Base-by-base conservation (phyloP, 1,140 invertebrate genomes). In the Drosophila nannoptera region DNA sequence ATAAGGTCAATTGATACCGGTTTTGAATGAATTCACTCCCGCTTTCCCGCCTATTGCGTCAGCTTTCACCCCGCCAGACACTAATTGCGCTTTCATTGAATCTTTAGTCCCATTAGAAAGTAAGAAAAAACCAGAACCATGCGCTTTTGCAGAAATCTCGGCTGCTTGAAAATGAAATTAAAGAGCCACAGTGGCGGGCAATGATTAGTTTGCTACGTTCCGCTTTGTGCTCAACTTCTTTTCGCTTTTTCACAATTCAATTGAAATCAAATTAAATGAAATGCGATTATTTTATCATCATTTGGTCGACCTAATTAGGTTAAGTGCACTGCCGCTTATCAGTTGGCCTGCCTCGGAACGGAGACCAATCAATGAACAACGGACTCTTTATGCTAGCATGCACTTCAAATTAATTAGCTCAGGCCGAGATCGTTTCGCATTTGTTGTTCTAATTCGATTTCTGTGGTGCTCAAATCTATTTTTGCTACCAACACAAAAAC, bases 31-130 rank as follows among this genome's bases (percentile, higher is more conserved):
- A 50, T 42, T 61, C 62, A 43, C 61, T 70, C 46, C 56, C 42
- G 31, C 42, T 55, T 67, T 60, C 50, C 55, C 63, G 53, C 8
- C 42, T 73, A 46, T 60, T 69, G 65, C 71, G 32, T 64, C 60
- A 86, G 73, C 80, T 84, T 84, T 84, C 80, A 81, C 80, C 77
- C 54, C 59, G 77, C 80, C 59, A 73, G 80, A 62, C 61, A 43
- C 73, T 84, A 84, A 84, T 84, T 86, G 81, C 80, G 86, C 80
- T 84, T 84, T 86, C 80, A 80, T 80, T 84, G 77, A 81, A 86
- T 77, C 77, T 74, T 81, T 66, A 81, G 73, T 74, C 80, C 49
- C 61, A 84, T 84, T 84, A 86, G 80, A 84, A 84, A 84, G 81
- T 75, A 86, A 84, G 31, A 5, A 52, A 50, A 22, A 65, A 77